phyloP scores from a whole-genome alignment of 2,888 invertebrate genomes.

The Athalia rosae region DNA sequence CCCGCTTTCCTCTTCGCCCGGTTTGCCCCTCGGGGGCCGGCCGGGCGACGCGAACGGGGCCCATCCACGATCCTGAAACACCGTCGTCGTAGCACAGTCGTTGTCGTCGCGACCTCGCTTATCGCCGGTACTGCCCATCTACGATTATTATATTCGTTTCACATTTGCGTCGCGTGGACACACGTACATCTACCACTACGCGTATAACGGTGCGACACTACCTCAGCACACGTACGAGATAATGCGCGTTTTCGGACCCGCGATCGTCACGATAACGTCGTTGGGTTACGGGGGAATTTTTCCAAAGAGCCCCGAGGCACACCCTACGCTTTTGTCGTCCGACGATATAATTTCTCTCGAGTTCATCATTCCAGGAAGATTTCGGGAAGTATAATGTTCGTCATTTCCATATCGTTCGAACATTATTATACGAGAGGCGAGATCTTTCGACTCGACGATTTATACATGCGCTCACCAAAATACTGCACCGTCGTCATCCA shows the following conservation, averaged over 20 bases:
- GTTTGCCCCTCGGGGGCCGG: not conserved
- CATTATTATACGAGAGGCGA: not conserved
- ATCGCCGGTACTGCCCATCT: conserved; percentile 14
- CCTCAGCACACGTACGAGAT: not conserved
- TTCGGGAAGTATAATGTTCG: conserved; percentile 21
- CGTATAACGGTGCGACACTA: too few species aligned
- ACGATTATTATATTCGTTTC: not conserved
- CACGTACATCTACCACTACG: too few species aligned
- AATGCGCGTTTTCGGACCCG: not conserved
- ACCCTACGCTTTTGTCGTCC: not conserved
- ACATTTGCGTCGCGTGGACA: not conserved
- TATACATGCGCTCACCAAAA: not conserved
- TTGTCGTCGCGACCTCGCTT: conserved; percentile 42
- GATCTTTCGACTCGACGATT: not conserved
- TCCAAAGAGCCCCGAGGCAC: conserved; percentile 8
- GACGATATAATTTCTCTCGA: not conserved
- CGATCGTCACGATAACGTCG: not conserved
- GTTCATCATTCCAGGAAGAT: conserved; percentile 43
- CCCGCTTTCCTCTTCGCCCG: conserved; percentile 45
- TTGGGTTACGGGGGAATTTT: not conserved
- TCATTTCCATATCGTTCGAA: too few species aligned
- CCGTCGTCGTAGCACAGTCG: conserved; percentile 54
- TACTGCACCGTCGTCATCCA: not conserved
- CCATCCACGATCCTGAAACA: conserved; percentile 50
- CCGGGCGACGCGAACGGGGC: not conserved